Evolutionary conservation across 2,797 vertebrate species (phyloP).

Genomic region (Bovichtus diacanthus): DNA sequence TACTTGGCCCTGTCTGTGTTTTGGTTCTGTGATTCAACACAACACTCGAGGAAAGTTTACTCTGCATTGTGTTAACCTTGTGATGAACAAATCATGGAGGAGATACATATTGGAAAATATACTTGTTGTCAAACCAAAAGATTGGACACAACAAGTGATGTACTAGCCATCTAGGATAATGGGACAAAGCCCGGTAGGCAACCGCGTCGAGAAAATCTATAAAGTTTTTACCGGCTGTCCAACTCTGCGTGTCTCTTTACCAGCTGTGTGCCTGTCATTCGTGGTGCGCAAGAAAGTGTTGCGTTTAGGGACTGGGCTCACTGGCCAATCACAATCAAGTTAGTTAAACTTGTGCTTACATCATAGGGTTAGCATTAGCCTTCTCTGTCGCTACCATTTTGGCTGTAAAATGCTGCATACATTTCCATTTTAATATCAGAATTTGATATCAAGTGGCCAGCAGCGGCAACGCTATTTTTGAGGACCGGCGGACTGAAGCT

Average conservation of each 20-base stretch:
- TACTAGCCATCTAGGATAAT: background rate
- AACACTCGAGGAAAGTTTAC: constrained; percentile 22
- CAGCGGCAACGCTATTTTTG: too few relatives aligned
- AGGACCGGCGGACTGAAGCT: too few relatives aligned
- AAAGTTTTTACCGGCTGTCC: background rate
- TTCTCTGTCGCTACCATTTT: background rate
- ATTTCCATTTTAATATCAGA: too few relatives aligned
- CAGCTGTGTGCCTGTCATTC: background rate
- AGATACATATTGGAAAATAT: too few relatives aligned
- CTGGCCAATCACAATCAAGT: background rate
- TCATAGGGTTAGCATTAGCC: background rate
- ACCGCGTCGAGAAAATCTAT: background rate
- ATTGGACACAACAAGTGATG: constrained; percentile 1
- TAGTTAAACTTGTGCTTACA: background rate
- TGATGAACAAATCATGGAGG: constrained; percentile 3
- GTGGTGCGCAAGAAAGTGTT: too few relatives aligned
- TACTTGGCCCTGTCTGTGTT: constrained; percentile 14
- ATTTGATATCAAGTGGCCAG: too few relatives aligned
- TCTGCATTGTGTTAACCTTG: background rate
- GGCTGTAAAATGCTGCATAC: too few relatives aligned
- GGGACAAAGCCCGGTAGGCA: background rate
- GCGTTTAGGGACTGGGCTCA: background rate
- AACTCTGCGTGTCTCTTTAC: background rate
- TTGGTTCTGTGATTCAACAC: constrained; percentile 23
- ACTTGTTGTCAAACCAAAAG: constrained; percentile 4